Evolutionary conservation across 2,113 vertebrate species (phyloP).

Genomic region (Podilymbus podiceps): DNA sequence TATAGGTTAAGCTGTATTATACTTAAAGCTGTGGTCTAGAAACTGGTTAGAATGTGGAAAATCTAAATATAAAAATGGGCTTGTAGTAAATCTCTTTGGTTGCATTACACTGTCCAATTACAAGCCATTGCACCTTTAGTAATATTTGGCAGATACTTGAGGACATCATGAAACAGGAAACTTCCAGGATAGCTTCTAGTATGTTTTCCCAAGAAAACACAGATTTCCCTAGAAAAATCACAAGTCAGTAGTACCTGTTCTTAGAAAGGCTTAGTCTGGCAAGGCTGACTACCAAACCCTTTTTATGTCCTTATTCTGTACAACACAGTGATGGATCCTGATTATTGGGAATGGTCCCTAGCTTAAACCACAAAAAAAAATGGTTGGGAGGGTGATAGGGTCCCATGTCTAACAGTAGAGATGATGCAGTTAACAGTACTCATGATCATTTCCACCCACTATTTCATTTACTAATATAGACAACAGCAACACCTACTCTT

Average conservation of each 20-base stretch:
- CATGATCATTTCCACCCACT: not conserved
- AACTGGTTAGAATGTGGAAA: not conserved
- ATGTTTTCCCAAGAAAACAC: not conserved
- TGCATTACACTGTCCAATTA: not conserved
- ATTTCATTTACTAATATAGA: not conserved
- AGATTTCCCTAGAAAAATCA: not conserved
- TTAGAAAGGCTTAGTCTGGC: not conserved
- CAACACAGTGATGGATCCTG: not conserved
- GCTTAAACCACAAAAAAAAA: not conserved
- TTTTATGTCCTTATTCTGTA: not conserved
- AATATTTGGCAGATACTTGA: not conserved
- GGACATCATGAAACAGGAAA: not conserved
- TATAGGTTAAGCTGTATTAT: not conserved
- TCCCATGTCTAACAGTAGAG: not conserved
- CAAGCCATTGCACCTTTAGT: not conserved
- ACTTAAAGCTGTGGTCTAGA: not conserved
- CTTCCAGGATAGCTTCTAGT: not conserved
- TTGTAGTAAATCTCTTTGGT: not conserved
- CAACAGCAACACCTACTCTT: not conserved
- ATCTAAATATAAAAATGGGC: not conserved
- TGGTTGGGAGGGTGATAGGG: not conserved
- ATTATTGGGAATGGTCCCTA: not conserved
- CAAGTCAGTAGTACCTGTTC: not conserved
- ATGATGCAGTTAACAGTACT: not conserved
- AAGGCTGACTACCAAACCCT: not conserved